A percentile compares a stretch with the other conserved stretches of the same genome.
Evolutionary conservation across 2,888 invertebrate species (phyloP).

Genomic region (Lasioglossum malachurum): DNA sequence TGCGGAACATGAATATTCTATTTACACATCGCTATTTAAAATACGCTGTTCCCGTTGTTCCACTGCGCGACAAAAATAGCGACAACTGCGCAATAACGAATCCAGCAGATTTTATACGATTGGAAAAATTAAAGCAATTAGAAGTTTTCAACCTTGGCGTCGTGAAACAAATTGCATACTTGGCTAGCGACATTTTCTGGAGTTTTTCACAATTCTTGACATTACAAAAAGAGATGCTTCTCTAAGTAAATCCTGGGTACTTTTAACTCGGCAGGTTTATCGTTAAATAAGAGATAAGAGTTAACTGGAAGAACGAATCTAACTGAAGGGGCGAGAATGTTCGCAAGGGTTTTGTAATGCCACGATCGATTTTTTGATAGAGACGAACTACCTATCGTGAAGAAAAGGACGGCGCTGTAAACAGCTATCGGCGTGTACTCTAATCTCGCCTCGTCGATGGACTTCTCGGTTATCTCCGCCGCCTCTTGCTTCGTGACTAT

Average conservation of each 20-base stretch:
- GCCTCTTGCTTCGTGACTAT: conserved; percentile 96
- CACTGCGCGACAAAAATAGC: background rate
- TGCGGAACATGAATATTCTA: conserved; percentile 78
- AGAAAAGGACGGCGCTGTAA: conserved; percentile 96
- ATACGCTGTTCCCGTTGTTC: background rate
- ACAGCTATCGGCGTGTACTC: conserved; percentile 95
- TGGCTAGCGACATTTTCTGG: background rate
- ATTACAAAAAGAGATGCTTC: background rate
- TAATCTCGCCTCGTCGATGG: conserved; percentile 93
- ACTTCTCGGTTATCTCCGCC: conserved; percentile 95
- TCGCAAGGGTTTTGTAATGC: background rate
- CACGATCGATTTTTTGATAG: background rate
- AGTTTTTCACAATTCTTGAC: background rate
- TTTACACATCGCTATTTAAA: background rate
- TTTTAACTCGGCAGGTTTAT: too few species aligned
- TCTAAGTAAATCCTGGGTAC: background rate
- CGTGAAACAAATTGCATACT: background rate
- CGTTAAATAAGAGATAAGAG: background rate
- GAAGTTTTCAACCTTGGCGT: background rate
- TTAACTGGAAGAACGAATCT: background rate
- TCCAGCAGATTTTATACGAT: background rate
- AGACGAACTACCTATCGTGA: conserved; percentile 90
- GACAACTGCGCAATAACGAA: background rate
- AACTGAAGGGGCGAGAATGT: background rate
- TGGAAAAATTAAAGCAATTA: background rate